Percentiles rank a stretch among this genome's conserved stretches.
Evolutionary conservation across 2,888 invertebrate genomes (phyloP).

Genomic region (Drosophila subquinaria): DNA sequence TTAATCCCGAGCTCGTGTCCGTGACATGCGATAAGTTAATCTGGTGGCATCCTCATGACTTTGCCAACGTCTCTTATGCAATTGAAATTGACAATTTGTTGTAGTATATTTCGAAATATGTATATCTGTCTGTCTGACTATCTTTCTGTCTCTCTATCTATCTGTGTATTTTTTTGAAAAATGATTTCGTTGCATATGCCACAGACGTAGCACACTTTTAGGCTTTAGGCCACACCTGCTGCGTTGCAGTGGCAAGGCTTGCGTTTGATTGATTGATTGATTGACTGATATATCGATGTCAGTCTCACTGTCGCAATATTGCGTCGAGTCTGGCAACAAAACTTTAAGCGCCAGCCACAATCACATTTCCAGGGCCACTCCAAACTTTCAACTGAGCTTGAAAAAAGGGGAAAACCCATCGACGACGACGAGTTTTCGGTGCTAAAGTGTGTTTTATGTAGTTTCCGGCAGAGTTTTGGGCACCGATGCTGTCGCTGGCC

Average conservation of each 20-base stretch:
- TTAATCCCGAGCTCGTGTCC: constrained; percentile 72
- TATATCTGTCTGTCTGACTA: neutral
- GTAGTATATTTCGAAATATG: neutral
- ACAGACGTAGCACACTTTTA: constrained; percentile 32
- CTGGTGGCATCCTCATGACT: constrained; percentile 19
- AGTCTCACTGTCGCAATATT: constrained; percentile 73
- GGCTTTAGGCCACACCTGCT: constrained; percentile 53
- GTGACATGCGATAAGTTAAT: constrained; percentile 74
- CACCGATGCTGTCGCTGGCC: constrained; percentile 41
- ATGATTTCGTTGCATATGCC: constrained; percentile 55
- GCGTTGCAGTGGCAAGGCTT: constrained; percentile 26
- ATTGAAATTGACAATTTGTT: constrained; percentile 58
- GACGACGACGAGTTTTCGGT: constrained; percentile 23
- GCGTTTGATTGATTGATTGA: constrained; percentile 44
- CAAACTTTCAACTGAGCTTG: constrained; percentile 37
- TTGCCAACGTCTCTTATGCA: constrained; percentile 19
- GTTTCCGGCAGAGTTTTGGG: constrained; percentile 71
- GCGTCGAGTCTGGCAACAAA: constrained; percentile 38
- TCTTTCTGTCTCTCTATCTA: neutral
- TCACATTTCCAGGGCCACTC: constrained; percentile 48
- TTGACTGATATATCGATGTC: constrained; percentile 70
- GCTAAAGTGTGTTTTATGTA: constrained; percentile 75
- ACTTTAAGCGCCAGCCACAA: constrained; percentile 51
- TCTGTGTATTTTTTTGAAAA: constrained; percentile 54
- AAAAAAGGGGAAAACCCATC: constrained; percentile 43